phyloP scores from a whole-genome alignment of 2,888 invertebrate genomes.

The Isoperla grammatica region DNA sequence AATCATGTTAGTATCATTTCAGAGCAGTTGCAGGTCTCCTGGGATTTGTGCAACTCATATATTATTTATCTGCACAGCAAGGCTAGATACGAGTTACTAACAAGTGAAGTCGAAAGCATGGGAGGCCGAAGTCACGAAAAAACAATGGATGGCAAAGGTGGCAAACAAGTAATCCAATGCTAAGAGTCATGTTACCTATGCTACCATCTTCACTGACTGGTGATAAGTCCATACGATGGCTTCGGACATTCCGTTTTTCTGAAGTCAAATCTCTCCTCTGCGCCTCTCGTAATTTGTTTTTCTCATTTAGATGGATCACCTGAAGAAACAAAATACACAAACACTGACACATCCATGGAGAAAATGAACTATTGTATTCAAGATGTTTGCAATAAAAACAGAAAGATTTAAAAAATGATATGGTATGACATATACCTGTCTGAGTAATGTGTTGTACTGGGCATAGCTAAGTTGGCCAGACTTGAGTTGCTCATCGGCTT shows the following conservation, averaged over 20 bases:
- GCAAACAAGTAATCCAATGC: too few relatives aligned
- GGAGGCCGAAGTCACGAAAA: too few relatives aligned
- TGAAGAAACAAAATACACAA: conserved; percentile 20
- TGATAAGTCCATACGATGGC: conserved; percentile 36
- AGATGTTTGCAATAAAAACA: background rate
- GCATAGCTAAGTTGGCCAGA: conserved; percentile 67
- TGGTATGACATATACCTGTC: conserved; percentile 49
- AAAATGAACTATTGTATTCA: background rate
- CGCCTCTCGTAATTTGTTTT: conserved; percentile 67
- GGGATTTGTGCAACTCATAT: too few relatives aligned
- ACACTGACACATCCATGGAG: too few relatives aligned
- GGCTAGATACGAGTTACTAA: too few relatives aligned
- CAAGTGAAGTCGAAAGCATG: too few relatives aligned
- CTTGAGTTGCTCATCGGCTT: conserved; percentile 73
- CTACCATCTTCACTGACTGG: conserved; percentile 43
- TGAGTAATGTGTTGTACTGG: conserved; percentile 69
- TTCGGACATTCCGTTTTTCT: conserved; percentile 12
- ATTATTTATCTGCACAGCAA: too few relatives aligned
- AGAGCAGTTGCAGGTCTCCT: too few relatives aligned
- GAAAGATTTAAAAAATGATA: too few relatives aligned
- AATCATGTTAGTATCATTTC: too few relatives aligned
- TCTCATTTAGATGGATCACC: conserved; percentile 72
- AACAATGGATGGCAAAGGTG: too few relatives aligned
- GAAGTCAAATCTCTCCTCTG: conserved; percentile 50
- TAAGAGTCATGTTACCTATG: background rate